These are phyloP conservation scores for Yponomeuta cagnagella DNA, from an alignment of 2,888 invertebrate genomes.

Conservation along the genomic window DNA sequence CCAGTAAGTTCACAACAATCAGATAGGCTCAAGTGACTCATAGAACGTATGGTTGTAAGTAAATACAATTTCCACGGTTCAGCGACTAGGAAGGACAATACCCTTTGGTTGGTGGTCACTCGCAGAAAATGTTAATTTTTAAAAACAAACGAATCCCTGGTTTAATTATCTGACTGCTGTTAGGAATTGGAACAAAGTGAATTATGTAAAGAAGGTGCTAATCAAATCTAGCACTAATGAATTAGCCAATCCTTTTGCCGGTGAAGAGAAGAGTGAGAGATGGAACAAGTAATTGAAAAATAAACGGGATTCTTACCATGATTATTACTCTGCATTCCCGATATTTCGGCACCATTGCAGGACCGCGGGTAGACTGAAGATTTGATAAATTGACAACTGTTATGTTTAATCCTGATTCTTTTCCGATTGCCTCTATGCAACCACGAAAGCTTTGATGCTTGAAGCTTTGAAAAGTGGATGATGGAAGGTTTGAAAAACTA, in stretches of 20 bases:
- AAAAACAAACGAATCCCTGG: background rate
- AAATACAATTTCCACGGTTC: conserved; percentile 12
- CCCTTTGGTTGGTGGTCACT: conserved; percentile 4
- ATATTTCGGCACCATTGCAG: background rate
- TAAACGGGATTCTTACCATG: no score
- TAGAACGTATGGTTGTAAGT: conserved; percentile 1
- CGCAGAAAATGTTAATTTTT: conserved; percentile 3
- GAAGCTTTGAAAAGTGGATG: background rate
- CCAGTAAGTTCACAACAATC: background rate
- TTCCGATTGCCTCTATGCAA: no score
- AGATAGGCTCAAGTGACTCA: conserved; percentile 4
- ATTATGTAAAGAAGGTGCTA: background rate
- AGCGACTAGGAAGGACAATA: conserved; percentile 13
- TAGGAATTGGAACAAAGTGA: background rate
- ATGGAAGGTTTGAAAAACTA: conserved; percentile 2
- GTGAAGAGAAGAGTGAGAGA: no score
- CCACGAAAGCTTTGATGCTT: background rate
- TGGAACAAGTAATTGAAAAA: no score
- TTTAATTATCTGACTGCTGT: background rate
- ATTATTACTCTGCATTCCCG: background rate
- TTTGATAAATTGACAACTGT: no score
- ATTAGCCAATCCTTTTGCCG: background rate
- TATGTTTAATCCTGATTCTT: no score
- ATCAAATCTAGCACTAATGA: background rate
- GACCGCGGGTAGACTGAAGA: no score